These are phyloP conservation scores for Eucidaris tribuloides DNA, from an alignment of 35 echinoderm and acorn worm species.

Conservation along the genomic window DNA sequence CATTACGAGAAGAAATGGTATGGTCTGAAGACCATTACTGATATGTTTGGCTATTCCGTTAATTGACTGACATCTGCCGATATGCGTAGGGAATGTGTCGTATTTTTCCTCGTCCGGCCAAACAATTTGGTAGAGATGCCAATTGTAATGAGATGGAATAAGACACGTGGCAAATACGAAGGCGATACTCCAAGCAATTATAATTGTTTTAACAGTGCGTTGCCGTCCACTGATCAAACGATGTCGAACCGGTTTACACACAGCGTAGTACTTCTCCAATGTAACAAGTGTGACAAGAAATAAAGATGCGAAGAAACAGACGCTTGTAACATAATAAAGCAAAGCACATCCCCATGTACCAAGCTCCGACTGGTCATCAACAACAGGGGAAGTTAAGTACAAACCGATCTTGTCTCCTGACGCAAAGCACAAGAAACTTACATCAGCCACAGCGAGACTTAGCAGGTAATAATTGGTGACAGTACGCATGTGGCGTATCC, in stretches of 20 bases:
- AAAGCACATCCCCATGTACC: constrained; percentile 40
- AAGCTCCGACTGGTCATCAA: constrained; percentile 13
- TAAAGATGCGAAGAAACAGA: constrained; percentile 49
- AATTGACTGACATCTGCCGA: constrained; percentile 17
- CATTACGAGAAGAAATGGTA: constrained; percentile 23
- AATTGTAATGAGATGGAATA: constrained; percentile 17
- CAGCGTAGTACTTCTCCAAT: constrained; percentile 33
- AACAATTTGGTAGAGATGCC: constrained; percentile 9
- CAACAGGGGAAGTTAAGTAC: neutral
- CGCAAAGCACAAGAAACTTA: constrained; percentile 48
- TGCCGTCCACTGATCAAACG: constrained; percentile 27
- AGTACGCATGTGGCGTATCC: constrained; percentile 60
- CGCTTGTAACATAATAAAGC: constrained; percentile 10
- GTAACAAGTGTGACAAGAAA: constrained; percentile 47
- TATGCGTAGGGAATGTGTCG: neutral
- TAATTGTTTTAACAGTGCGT: constrained; percentile 21
- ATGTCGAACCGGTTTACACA: constrained; percentile 55
- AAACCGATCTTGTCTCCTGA: constrained; percentile 17
- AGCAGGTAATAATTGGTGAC: constrained; percentile 68
- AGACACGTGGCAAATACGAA: neutral
- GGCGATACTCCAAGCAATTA: neutral
- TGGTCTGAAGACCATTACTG: neutral
- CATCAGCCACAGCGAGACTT: constrained; percentile 61
- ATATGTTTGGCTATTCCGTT: neutral
- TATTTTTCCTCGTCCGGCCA: constrained; percentile 34